Evolutionary conservation across 1,140 invertebrate genomes (phyloP).

Genomic region (Pseudomyrmex sp.): DNA sequence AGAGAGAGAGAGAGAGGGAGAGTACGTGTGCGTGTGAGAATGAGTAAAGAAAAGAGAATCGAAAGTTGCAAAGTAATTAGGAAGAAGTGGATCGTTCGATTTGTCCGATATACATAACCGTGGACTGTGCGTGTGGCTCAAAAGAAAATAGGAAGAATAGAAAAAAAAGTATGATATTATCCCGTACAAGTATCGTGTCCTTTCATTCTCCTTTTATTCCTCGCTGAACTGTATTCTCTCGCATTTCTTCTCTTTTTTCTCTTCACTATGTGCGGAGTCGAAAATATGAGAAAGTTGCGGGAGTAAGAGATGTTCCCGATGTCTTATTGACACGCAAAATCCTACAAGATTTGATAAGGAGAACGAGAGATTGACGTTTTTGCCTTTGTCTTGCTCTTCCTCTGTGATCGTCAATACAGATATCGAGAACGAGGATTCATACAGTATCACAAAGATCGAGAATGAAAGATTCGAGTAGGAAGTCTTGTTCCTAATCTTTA

Average conservation of each 20-base stretch:
- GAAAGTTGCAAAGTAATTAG: slow-evolving; percentile 27
- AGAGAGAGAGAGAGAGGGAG: slow-evolving; percentile 5
- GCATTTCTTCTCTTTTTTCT: slow-evolving; percentile 9
- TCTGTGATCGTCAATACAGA: neutral
- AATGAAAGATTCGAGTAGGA: slow-evolving; percentile 3
- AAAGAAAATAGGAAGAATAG: slow-evolving; percentile 7
- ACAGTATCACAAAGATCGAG: too few species aligned
- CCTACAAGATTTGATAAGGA: slow-evolving; percentile 11
- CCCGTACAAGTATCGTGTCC: slow-evolving; percentile 20
- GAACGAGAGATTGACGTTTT: slow-evolving; percentile 1
- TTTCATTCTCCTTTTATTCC: slow-evolving; percentile 24
- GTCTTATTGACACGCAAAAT: neutral
- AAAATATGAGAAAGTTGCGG: neutral
- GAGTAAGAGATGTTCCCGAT: neutral
- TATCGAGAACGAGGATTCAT: neutral
- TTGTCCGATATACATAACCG: slow-evolving; percentile 45
- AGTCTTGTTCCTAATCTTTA: neutral
- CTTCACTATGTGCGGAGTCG: neutral
- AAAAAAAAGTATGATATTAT: slow-evolving; percentile 5
- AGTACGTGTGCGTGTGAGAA: slow-evolving; percentile 13
- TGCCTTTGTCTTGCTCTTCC: slow-evolving; percentile 3
- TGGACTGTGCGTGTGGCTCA: slow-evolving; percentile 30
- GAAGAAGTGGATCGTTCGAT: slow-evolving; percentile 49
- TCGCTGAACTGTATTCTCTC: slow-evolving; percentile 14
- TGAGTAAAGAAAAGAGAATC: neutral